Evolutionary conservation across 1,140 invertebrate species (phyloP), one percentile per base, ranked within the genome.

Genomic region (Thalassaphorura encarpata): DNA sequence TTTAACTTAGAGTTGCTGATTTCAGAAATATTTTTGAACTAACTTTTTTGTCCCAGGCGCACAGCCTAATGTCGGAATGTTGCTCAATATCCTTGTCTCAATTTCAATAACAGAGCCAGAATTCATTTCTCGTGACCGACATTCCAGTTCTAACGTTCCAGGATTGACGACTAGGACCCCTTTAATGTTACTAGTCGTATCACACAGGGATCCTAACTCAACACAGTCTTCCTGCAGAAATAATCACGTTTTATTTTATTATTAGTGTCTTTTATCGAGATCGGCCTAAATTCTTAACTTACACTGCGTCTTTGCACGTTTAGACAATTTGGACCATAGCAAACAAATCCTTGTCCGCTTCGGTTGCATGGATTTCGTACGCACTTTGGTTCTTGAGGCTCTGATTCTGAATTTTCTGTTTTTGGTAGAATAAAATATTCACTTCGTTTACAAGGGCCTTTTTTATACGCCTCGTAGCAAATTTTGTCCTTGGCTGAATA

Each of bases 391-490:
- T 48, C 19, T 5, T 36, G 3, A n/a, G n/a, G n/a, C n/a, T n/a
- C n/a, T n/a, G n/a, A n/a, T n/a, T n/a, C n/a, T n/a, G n/a, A n/a
- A n/a, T n/a, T n/a, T n/a, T n/a, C n/a, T 19, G 46, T 52, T 15
- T 31, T 15, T 31, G 13, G 29, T 29, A 29, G 15, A 18, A 41
- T 31, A 21, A 60, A 60, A 16, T 27, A 18, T 33, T 54, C 27
- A 16, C 46, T 18, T 8, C 3, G 8, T 29, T 50, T 33, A 31
- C 61, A 62, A 8, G 61, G 61, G 11, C 56, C 61, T 48, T 19
- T 36, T 29, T n/a, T 28, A 21, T 58, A 51, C 1, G 56, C 52
- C 18, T 26, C n/a, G 31, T 55, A 62, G 23, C 61, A 62, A 13
- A 52, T 56, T n/a, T 48, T 56, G 41, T 47, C 41, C 6, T 21